phyloP scores from a whole-genome alignment of 2,113 vertebrate species.

The Neogale vison region DNA sequence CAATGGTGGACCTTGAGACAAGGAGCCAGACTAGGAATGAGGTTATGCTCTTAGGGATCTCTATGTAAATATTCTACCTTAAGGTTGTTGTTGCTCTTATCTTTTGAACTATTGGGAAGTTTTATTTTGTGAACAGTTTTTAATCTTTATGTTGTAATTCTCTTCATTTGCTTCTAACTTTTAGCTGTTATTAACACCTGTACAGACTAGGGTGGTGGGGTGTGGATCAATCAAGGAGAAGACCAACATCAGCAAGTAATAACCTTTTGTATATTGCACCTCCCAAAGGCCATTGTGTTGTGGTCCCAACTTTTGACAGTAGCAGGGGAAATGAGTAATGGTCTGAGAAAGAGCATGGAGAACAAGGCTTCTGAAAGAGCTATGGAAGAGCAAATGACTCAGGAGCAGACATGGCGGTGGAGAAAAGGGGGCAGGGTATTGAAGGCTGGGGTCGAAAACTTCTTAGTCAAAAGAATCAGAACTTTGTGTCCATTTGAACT shows the following conservation, averaged over 20 bases:
- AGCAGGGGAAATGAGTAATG: neutral
- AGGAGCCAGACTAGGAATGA: neutral
- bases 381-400: neutral
- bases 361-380: neutral
- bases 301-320: neutral
- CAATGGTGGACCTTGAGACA: neutral
- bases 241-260: neutral
- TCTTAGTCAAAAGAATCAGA: neutral
- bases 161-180: neutral
- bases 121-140: neutral
- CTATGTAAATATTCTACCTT: neutral
- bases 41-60: neutral
- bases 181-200: neutral
- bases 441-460: neutral
- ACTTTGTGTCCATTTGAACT: neutral
- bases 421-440: neutral
- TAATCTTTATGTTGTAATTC: neutral
- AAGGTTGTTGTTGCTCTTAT: neutral
- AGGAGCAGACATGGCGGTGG: neutral
- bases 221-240: neutral
- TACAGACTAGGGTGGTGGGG: neutral
- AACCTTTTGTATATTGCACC: neutral
- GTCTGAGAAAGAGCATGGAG: neutral
- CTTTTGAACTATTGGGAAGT: neutral
- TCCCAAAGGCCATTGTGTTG: neutral